Base-by-base conservation (phyloP, 2,888 invertebrate species). In the Drosophila conformis region DNA sequence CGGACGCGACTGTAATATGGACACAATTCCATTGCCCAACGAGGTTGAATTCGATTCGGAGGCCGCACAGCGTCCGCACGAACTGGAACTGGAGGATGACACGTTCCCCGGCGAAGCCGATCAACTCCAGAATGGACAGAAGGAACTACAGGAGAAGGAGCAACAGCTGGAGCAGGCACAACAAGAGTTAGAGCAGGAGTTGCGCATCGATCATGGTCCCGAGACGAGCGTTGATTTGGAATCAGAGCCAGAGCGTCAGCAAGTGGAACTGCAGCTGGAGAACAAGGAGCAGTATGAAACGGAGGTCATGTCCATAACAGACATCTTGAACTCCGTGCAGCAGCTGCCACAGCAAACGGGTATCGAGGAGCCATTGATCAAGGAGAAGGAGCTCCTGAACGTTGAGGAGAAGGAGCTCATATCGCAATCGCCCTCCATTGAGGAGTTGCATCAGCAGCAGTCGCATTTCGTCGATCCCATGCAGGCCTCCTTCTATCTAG, bases 321-420 rank as follows among this genome's bases (percentile, higher is more conserved):
- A 93, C 62, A 78, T 92, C 27, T 78, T 93, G 10, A 93, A 93
- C 69, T 90, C 92, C 0, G 93, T 93, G 18, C 93, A 93, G 68
- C 78, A 84, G 4, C 69, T 93, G 40, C 93, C 93, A 10, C 78
- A 68, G 2, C 82, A 78, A 1, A 80, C 82, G 35, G 11, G 62
- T 7, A 62, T 75, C 33, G 80, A 79, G n/a, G 92, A 91, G 42
- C 52, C 64, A 25, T 8, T 66, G 15, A 46, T 73, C 2, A 74
- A 88, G 62, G 86, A 85, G 5, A 91, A 92, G 63, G 91, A 91
- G 67, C 67, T 88, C 29, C 69, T 91, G 2, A 76, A 92, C 58
- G 83, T 91, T 6, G 92, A 91, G 58, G 91, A 92, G 35, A 91
- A 92, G 52, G 91, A 91, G 61, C 83, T 80, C 35, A 82, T 91